phyloP scores from a whole-genome alignment of 2,113 vertebrate species.

The Anolis sagrei region DNA sequence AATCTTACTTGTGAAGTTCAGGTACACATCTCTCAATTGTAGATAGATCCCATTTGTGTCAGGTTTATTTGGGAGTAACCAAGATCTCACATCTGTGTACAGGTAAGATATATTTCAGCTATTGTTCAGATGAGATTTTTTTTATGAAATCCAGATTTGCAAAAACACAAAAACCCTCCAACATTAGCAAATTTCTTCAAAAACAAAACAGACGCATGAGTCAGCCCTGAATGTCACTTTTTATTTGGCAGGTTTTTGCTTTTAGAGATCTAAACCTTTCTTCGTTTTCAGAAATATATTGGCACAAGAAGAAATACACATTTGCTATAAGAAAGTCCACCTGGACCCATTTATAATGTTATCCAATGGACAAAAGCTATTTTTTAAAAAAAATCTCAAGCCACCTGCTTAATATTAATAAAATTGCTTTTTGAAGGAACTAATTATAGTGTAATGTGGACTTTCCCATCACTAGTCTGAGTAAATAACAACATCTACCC shows the following conservation, averaged over 20 bases:
- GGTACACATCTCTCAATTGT: neutral
- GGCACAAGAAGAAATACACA: conserved; percentile 42
- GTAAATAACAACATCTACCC: conserved; percentile 61
- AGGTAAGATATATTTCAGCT: neutral
- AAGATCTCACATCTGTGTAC: neutral
- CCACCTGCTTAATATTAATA: conserved; percentile 9
- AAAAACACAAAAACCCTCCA: no score
- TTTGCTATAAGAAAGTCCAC: conserved; percentile 48
- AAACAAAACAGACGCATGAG: neutral
- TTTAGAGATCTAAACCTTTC: conserved; percentile 42
- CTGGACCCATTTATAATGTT: conserved; percentile 55
- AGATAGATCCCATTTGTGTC: neutral
- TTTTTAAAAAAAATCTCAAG: neutral
- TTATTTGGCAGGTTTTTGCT: conserved; percentile 5
- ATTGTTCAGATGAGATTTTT: neutral
- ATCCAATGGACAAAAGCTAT: conserved; percentile 38
- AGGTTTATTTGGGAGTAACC: neutral
- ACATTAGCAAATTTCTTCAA: neutral
- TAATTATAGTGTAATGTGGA: conserved; percentile 64
- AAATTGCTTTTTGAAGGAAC: conserved; percentile 54
- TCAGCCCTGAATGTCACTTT: conserved; percentile 9
- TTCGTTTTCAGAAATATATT: conserved; percentile 27
- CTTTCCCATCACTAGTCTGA: conserved; percentile 64
- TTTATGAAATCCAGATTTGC: neutral
- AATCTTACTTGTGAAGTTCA: neutral